Evolutionary conservation across 2,797 vertebrate genomes (phyloP).

Genomic region (Oreochromis grahami): DNA sequence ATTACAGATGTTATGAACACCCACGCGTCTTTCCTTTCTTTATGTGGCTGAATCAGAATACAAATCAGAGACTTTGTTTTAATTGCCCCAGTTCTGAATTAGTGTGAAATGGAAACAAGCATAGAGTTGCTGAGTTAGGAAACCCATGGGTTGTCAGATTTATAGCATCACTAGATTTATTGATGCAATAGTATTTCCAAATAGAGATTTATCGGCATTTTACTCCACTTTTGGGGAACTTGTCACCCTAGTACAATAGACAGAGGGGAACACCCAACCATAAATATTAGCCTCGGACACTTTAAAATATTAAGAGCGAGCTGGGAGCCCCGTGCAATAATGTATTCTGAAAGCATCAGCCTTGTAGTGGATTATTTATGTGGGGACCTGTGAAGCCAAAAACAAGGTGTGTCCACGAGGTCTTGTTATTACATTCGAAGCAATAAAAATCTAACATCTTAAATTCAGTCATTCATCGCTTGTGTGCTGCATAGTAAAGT

Average conservation of each 20-base stretch:
- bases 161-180: conserved; percentile 63
- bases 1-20: conserved; percentile 59
- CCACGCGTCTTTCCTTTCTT: conserved; percentile 33
- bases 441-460: conserved; percentile 72
- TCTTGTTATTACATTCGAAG: conserved; percentile 70
- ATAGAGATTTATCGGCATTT: conserved; percentile 72
- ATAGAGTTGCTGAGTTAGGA: conserved; percentile 37
- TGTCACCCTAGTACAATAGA: conserved; percentile 73
- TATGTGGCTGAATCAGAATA: conserved; percentile 39
- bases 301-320: conserved; percentile 70
- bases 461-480: conserved; percentile 70
- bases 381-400: conserved; percentile 64
- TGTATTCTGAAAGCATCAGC: conserved; percentile 71
- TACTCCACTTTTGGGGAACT: conserved; percentile 64
- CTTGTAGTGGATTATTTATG: conserved; percentile 77
- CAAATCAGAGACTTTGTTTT: conserved; percentile 53
- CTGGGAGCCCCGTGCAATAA: conserved; percentile 67
- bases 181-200: conserved; percentile 65
- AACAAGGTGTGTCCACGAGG: conserved; percentile 77
- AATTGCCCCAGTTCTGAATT: conserved; percentile 62
- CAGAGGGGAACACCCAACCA: conserved; percentile 74
- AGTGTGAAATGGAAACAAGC: conserved; percentile 63
- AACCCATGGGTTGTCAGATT: conserved; percentile 62
- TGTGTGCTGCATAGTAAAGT: conserved; percentile 43
- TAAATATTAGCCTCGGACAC: conserved; percentile 74